Base-by-base conservation (phyloP, 2,888 invertebrate species). In the Lithophane socia region DNA sequence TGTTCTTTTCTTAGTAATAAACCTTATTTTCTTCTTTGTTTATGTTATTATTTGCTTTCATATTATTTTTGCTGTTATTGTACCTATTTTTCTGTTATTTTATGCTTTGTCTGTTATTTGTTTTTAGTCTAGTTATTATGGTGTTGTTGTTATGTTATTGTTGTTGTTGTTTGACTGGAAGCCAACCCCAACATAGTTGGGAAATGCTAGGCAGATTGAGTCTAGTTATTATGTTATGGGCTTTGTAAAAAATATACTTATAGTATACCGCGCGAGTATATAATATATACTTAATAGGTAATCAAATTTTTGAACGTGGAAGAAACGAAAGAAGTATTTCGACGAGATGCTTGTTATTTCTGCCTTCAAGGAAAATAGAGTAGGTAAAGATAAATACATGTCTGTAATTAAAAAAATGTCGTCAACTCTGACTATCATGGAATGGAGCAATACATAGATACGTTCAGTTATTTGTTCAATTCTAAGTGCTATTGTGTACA, bases 401-500 rank as follows among this genome's bases (percentile, higher is more conserved):
- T n/a, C 5, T 24, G 3, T 44, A 13, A 47, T 24, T 0, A 61
- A 44, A 66, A 44, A 66, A 29, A n/a, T 21, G 3, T 29, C 3
- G 24, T 3, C 3, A 21, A 16, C 16, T n/a, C 2, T 67, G n/a
- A 18, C 3, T 13, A 16, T 12, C 10, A 16, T 18, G 4, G 24
- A 18, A 16, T 18, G 16, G 29, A 29, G 54, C 8, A 21, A 44
- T n/a, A n/a, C n/a, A n/a, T 29, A 44, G 12, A 13, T 18, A 60
- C 24, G 3, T 44, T 29, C 49, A 44, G 16, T 58, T 18, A 24
- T n/a, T n/a, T 54, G 9, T 64, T 64, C 1, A 64, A 80, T 18
- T 21, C 12, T 24, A 81, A 67, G 54, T 56, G 29, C 54, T 24
- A 61, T 54, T 79, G 61, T 73, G 21, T 66, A 60, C 12, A 70